Evolutionary conservation across 2,888 invertebrate species (phyloP).

Genomic region (Mechanitis messenoides): DNA sequence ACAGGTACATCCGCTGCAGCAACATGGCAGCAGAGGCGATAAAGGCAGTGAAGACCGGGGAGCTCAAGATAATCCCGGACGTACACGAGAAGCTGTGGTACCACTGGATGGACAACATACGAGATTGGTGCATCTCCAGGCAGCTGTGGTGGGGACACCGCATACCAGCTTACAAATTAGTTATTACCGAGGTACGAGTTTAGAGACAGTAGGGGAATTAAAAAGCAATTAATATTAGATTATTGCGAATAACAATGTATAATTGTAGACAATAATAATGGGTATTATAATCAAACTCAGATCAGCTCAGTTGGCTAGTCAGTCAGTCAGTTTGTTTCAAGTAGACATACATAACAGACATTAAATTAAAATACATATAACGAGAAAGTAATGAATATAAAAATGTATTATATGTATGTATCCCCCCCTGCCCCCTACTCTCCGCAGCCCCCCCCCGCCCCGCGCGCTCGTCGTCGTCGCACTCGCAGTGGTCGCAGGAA

Average conservation of each 20-base stretch:
- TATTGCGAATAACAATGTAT: too few relatives aligned
- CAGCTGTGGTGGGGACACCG: constrained; percentile 99
- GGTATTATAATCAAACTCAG: too few relatives aligned
- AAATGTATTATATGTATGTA: constrained; percentile 13
- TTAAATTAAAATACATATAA: too few relatives aligned
- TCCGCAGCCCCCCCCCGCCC: constrained; percentile 22
- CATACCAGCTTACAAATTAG: constrained; percentile 89
- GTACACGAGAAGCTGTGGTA: constrained; percentile 95
- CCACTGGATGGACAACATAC: constrained; percentile 96
- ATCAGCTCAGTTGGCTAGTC: too few relatives aligned
- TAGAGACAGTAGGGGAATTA: neutral
- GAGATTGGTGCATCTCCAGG: constrained; percentile 99
- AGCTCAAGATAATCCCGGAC: constrained; percentile 92
- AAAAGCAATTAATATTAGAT: neutral
- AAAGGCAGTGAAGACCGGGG: constrained; percentile 85
- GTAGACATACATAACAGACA: too few relatives aligned
- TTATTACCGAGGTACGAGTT: constrained; percentile 26
- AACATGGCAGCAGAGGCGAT: constrained; percentile 93
- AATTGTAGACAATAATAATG: too few relatives aligned
- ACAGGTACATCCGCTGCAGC: constrained; percentile 88
- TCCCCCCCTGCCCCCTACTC: neutral
- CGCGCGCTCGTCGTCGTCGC: constrained; percentile 39
- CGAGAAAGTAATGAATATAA: neutral
- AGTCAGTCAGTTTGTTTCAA: too few relatives aligned
- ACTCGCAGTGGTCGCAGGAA: constrained; percentile 63